Base-by-base conservation (phyloP, 1,140 invertebrate species). In the Eriosoma lanigerum region DNA sequence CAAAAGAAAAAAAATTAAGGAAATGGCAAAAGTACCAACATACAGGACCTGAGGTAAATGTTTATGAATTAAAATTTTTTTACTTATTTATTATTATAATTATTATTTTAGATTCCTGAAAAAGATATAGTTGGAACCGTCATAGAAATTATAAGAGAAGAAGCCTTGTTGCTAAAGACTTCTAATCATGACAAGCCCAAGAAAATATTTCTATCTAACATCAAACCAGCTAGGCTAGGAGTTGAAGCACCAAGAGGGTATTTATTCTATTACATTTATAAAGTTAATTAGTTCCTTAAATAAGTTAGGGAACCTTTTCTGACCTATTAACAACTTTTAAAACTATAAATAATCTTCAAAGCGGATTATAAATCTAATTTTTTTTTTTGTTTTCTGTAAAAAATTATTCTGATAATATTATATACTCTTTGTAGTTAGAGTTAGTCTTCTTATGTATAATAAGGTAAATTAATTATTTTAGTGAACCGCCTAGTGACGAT, bases 181-280 rank as follows among this genome's bases (percentile, higher is more conserved):
- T 86, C 90, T 56, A 38, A 58, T 3, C 93, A 93, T 85, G 93
- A 92, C 38, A 88, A 90, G 58, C 86, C 90, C 3, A 96, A 96
- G 85, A 99, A 99, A 88, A 91, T 99, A 21, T 99, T 98, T 86
- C 88, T 99, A 50, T 93, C 97, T 21, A 98, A 96, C 83, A 94
- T 99, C 83, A 89, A 96, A 84, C 94, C 97, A 72, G 97, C 97
- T 78, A 91, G 93, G 88, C 90, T 92, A 17, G 64, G 68, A 46
- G 21, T 81, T 70, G 64, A 81, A 81, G 48, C 17, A 48, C 52
- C 54, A 17, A 78, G 75, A 78, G 56, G 56, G 56, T 78, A 78
- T 44, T 29, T 52, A 72, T 29, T 29, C 29, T 21, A 4, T 60
- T n/a, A 19, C 21, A 48, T 78, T n/a, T 32, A 44, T 58, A 24